A percentile compares a stretch with the other conserved stretches of the same genome.
These are phyloP conservation scores for Murina feae DNA, from an alignment of 2,113 vertebrate species.

Conservation along the genomic window DNA sequence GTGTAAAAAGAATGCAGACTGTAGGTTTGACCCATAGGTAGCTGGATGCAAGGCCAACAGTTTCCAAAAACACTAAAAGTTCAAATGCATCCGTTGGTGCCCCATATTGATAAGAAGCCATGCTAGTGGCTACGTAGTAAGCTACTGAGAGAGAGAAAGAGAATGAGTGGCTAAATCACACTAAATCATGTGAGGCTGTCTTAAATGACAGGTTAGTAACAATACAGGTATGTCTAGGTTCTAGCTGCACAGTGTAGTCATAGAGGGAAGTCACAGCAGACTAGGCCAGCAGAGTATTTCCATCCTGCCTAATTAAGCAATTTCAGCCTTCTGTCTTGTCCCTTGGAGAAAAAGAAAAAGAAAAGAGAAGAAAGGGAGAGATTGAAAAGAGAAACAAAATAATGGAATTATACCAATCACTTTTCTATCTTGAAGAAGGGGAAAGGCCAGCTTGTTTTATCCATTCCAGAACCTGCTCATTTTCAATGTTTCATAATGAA, in stretches of 20 bases:
- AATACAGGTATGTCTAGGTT: constrained; percentile 51
- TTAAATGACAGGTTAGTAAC: constrained; percentile 39
- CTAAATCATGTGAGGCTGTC: not conserved
- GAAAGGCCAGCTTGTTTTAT: not conserved
- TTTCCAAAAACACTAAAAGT: not conserved
- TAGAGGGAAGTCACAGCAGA: constrained; percentile 16
- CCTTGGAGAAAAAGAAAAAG: not conserved
- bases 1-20: not conserved
- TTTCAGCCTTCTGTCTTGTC: not conserved
- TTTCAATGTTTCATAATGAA: not conserved
- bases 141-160: not conserved
- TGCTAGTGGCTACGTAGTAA: not conserved
- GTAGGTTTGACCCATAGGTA: not conserved
- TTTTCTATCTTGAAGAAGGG: not conserved
- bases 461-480: not conserved
- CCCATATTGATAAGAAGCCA: constrained; percentile 18
- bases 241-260: not conserved
- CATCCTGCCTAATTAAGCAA: not conserved
- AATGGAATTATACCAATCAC: not conserved
- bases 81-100: not conserved
- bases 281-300: not conserved
- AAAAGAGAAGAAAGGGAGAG: not conserved
- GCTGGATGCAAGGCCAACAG: not conserved
- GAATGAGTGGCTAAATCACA: constrained; percentile 10
- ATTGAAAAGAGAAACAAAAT: not conserved